Base-by-base conservation (phyloP, 2,113 vertebrate genomes). In the Rousettus leschenaultii region DNA sequence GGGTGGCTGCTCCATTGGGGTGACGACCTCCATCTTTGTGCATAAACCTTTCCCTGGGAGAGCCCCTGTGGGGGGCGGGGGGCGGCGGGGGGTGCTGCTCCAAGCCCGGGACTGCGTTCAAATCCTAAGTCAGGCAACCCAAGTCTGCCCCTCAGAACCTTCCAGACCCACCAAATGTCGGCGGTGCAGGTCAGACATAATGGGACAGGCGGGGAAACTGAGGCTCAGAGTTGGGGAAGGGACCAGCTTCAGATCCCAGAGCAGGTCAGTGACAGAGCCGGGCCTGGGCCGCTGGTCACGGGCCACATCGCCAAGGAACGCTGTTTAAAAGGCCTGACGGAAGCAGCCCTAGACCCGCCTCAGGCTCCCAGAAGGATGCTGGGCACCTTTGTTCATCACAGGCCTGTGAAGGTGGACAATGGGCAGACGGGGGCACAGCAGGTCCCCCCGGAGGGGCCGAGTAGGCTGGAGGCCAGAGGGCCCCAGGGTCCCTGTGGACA, bases 1-100 rank as follows among this genome's bases (percentile, higher is more conserved):
- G 0, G 2, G n/a, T 4, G 0, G 45, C 8, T 9, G 21, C 19
- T 3, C 19, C 11, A 0, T 12, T 0, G 19, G 3, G 15, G 8
- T 0, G 5, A 15, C 30, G 1, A 15, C 26, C 48, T 40, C 14
- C 0, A 1, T 35, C 33, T 51, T 18, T 1, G 2, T 0, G 6
- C 5, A 9, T 1, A 8, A 24, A 16, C 28, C 79, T 18, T 24
- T 14, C 48, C 30, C 0, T 0, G n/a, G 33, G n/a, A 28, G 12
- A 43, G 26, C 33, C 48, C 82, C 82, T 8, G 43, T 21, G 33
- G 35, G 66, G 1, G 33, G 65, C 57, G 14, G 45, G 45, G 45
- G 45, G n/a, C n/a, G n/a, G n/a, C n/a, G n/a, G n/a, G n/a, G n/a
- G n/a, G n/a, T n/a, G n/a, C 45, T 48, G 45, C 38, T 19, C 33